Conservation (phyloP, 1,140 invertebrate genomes). For the Macrocentrus cingulum region DNA sequence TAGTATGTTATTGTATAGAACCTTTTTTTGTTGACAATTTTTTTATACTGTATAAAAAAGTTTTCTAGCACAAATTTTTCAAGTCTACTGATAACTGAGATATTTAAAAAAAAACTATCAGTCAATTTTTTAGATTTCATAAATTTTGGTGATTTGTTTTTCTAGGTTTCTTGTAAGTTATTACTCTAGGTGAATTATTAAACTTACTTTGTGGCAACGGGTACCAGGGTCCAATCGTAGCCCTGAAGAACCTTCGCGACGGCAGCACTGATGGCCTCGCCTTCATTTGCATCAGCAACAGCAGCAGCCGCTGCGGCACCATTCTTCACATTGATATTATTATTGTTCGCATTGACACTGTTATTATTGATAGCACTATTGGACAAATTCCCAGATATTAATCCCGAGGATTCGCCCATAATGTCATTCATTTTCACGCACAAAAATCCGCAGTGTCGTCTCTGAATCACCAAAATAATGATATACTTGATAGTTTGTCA, state of each 20-base stretch:
- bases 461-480: no score
- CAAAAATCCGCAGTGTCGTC: no score
- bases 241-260: conserved; percentile 76
- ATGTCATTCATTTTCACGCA: conserved; percentile 31
- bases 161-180: neutral
- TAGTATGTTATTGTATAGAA: no score
- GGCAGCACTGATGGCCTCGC: conserved; percentile 69
- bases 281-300: conserved; percentile 36
- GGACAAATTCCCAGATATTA: conserved; percentile 8
- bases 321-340: conserved; percentile 26
- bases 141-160: neutral
- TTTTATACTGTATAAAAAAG: no score
- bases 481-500: no score
- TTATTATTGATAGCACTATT: conserved; percentile 29
- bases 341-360: conserved; percentile 33
- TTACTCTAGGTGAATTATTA: neutral
- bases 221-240: conserved; percentile 84
- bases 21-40: no score
- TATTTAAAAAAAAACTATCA: no score
- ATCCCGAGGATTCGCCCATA: conserved; percentile 25
- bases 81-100: no score
- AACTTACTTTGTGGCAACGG: conserved; percentile 77
- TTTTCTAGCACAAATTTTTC: no score
- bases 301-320: conserved; percentile 6
- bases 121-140: no score